Percentiles rank a stretch among this genome's conserved stretches.
Evolutionary conservation across 2,797 vertebrate species (phyloP).

Genomic region (Acipenser transmontanus): DNA sequence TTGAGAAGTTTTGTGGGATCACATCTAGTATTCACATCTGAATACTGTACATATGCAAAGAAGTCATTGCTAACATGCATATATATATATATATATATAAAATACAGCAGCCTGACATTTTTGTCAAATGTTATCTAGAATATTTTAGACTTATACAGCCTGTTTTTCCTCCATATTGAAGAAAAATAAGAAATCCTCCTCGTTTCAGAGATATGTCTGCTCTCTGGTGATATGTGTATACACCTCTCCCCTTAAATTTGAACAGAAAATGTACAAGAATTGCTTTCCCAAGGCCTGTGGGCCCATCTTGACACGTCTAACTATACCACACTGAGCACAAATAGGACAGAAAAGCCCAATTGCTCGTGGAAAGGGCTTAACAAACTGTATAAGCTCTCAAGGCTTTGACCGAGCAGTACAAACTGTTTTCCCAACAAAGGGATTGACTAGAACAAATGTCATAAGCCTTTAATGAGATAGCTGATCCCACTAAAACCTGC

Average conservation of each 20-base stretch:
- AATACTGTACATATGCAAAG: no score
- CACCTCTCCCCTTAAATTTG: background rate
- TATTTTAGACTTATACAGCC: no score
- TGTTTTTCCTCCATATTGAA: no score
- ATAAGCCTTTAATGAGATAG: slow-evolving; percentile 93
- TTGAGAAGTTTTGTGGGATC: no score
- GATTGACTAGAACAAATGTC: slow-evolving; percentile 83
- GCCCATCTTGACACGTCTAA: slow-evolving; percentile 47
- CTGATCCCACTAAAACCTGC: slow-evolving; percentile 77
- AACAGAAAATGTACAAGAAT: slow-evolving; percentile 33
- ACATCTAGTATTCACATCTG: no score
- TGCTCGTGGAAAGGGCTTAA: slow-evolving; percentile 63
- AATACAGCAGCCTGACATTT: no score
- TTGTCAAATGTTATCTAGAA: no score
- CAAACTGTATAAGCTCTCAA: slow-evolving; percentile 71
- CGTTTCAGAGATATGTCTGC: background rate
- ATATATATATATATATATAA: no score
- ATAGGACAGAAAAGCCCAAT: slow-evolving; percentile 9
- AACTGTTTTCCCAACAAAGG: slow-evolving; percentile 85
- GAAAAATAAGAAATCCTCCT: background rate
- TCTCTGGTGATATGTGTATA: background rate
- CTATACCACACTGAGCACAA: background rate
- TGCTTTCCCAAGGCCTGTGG: slow-evolving; percentile 52
- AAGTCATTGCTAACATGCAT: no score
- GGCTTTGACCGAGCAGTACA: slow-evolving; percentile 83